Conservation (phyloP, 2,888 invertebrate species). For the Eumacrocentrus americanus region DNA sequence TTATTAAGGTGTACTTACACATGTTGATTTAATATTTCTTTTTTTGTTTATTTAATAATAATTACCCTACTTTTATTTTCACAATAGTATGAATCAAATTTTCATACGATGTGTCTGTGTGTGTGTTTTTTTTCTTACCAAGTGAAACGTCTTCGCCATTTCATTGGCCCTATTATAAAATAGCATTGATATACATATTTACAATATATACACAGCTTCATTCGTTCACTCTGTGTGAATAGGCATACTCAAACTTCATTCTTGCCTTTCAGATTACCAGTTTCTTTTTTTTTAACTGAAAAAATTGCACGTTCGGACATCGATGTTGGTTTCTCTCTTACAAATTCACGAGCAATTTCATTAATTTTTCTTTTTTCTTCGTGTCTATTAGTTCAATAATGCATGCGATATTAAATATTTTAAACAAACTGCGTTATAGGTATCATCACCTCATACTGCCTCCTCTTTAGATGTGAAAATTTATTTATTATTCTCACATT, state of each 20-base stretch:
- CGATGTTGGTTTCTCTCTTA: constrained; percentile 55
- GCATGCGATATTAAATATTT: constrained; percentile 11
- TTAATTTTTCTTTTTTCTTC: constrained; percentile 4
- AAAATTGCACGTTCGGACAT: constrained; percentile 60
- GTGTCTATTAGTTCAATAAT: constrained; percentile 16
- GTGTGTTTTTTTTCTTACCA: constrained; percentile 29
- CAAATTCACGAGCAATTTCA: constrained; percentile 21
- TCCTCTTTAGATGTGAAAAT: neutral
- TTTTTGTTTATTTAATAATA: constrained; percentile 45
- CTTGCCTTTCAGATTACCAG: constrained; percentile 8
- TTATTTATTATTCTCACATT: neutral
- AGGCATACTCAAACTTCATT: constrained; percentile 40
- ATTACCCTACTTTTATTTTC: constrained; percentile 57
- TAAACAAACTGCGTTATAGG: neutral
- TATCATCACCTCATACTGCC: constrained; percentile 13
- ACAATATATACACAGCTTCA: constrained; percentile 57
- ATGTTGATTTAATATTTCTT: constrained; percentile 54
- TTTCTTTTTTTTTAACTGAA: constrained; percentile 48
- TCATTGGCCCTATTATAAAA: constrained; percentile 57
- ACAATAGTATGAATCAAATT: constrained; percentile 48
- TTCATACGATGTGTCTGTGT: constrained; percentile 30
- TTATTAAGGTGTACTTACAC: constrained; percentile 61
- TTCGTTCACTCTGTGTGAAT: constrained; percentile 43
- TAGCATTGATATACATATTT: constrained; percentile 61
- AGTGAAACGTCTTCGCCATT: constrained; percentile 28